These are phyloP conservation scores for Mungos mungo DNA, from an alignment of 2,113 vertebrate genomes.

Conservation along the genomic window DNA sequence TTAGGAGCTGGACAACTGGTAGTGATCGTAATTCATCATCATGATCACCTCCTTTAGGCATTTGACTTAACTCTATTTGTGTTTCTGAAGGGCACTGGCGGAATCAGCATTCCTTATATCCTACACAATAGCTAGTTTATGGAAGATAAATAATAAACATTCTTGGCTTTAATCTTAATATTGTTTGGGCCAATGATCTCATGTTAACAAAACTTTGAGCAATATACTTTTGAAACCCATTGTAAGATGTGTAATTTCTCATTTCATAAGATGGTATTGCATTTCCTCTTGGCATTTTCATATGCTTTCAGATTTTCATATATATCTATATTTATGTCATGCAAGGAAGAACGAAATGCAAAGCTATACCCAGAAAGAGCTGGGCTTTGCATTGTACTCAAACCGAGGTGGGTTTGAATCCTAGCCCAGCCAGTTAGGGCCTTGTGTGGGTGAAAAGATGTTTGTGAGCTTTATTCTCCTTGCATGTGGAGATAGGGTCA, in stretches of 20 bases:
- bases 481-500: background rate
- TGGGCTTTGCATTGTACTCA: background rate
- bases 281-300: background rate
- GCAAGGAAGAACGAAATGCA: background rate
- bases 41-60: too few species aligned
- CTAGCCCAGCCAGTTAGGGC: background rate
- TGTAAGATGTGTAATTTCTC: background rate
- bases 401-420: background rate
- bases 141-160: background rate
- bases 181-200: background rate
- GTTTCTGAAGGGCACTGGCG: background rate
- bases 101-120: background rate
- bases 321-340: background rate
- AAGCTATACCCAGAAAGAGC: background rate
- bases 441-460: background rate
- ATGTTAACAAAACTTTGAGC: background rate
- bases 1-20: background rate
- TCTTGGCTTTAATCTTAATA: background rate
- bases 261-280: background rate
- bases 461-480: background rate
- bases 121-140: background rate
- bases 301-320: background rate
- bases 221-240: conserved; percentile 34
- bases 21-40: background rate
- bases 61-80: background rate